Base-by-base conservation (phyloP, 2,888 invertebrate species). In the Agrypnus murinus region DNA sequence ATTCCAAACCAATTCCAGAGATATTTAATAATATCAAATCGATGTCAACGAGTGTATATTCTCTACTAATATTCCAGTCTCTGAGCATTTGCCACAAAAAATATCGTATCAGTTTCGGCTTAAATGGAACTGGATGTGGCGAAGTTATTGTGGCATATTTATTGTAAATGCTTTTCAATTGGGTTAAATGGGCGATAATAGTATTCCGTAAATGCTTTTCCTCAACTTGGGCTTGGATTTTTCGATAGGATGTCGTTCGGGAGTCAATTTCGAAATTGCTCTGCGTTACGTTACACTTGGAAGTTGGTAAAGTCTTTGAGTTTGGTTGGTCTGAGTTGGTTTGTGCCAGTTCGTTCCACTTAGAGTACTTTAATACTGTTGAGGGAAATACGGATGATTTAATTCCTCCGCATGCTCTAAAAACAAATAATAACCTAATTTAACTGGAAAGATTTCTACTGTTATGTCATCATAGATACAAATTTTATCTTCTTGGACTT, bases 51-150 rank as follows among this genome's bases (percentile, higher is more conserved):
- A 91, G 81, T 12, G 88, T 87, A 50, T 88, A 78, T 1, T 86
- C 86, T 76, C 86, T 87, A 32, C 86, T 82, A 60, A 90, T 80
- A 38, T 86, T 86, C 59, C 89, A 88, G 77, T 91, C 90, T 69
- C 87, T 86, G 82, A 88, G 89, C 19, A 91, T 82, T 79, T 91
- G 90, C 90, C 90, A 90, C 25, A 91, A 80, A 77, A 87, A 89
- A 36, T 90, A 77, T 53, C 89, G 86, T 69, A 87, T 87, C 75
- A 90, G 79, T 31, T 88, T 76, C 8, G 87, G 86, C 48, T 82
- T 84, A 75, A 87, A 77, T 8, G 34, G 50, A 5, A 73, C 1
- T 15, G 15, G 7, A 8, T 53, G n/a, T 10, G 55, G 31, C 0
- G 64, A 31, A 8, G 74, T 45, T 36, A 72, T 57, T 0, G 69